Conservation (phyloP, 2,888 invertebrate species). For the Polydrusus pterygomalis region DNA sequence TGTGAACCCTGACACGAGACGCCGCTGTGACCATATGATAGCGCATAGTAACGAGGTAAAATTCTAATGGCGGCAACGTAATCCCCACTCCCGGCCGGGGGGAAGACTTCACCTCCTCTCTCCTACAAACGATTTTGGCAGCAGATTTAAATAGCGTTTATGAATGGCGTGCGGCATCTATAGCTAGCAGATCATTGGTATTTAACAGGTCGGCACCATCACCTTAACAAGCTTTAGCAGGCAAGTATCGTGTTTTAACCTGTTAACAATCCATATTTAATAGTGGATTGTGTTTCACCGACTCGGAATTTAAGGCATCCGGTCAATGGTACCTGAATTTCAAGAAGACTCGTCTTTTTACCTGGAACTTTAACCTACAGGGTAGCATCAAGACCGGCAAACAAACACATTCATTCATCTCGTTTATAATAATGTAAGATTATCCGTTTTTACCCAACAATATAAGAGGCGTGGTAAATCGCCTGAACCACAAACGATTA, state of each 20-base stretch:
- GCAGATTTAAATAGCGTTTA: too few species aligned
- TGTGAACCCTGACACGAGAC: too few species aligned
- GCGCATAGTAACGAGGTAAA: too few species aligned
- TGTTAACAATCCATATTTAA: conserved; percentile 36
- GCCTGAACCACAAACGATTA: conserved; percentile 49
- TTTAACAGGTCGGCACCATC: conserved; percentile 15
- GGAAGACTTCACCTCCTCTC: too few species aligned
- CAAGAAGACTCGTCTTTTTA: conserved; percentile 49
- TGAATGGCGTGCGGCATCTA: too few species aligned
- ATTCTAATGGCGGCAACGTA: too few species aligned
- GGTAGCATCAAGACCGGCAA: conserved; percentile 38
- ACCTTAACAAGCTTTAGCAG: conserved; percentile 32
- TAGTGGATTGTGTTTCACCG: conserved; percentile 43
- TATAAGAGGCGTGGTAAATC: conserved; percentile 45
- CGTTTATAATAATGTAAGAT: conserved; percentile 45
- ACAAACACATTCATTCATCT: conserved; percentile 47
- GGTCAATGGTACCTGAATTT: conserved; percentile 48
- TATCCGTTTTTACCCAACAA: conserved; percentile 39
- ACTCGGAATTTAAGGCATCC: conserved; percentile 50
- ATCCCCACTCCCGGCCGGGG: too few species aligned
- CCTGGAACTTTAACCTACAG: conserved; percentile 49
- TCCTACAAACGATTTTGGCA: too few species aligned
- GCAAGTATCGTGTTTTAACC: conserved; percentile 35
- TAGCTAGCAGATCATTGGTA: too few species aligned
- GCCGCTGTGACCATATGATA: too few species aligned